Conservation (phyloP, 92 coral and sea anemone genomes). For the Porites cylindrica region DNA sequence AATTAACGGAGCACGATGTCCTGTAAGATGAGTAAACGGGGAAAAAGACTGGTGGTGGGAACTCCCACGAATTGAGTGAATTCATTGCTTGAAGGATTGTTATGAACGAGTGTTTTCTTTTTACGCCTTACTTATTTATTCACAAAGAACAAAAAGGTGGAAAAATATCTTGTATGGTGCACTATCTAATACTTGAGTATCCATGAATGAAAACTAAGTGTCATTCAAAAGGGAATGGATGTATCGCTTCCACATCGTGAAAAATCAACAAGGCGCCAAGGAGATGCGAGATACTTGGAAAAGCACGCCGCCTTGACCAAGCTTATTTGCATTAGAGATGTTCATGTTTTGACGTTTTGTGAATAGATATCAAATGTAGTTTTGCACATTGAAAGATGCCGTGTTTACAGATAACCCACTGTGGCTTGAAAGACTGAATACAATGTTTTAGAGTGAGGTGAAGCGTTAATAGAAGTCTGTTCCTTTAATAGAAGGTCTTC, state of each 20-base stretch:
- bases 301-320: constrained; percentile 22
- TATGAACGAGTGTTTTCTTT: constrained; percentile 71
- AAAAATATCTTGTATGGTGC: constrained; percentile 24
- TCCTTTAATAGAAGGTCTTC: neutral
- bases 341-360: constrained; percentile 41
- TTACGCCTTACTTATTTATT: constrained; percentile 42
- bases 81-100: constrained; percentile 63
- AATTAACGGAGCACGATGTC: constrained; percentile 83
- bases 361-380: constrained; percentile 41
- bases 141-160: constrained; percentile 32
- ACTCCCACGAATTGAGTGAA: constrained; percentile 72
- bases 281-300: neutral
- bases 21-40: constrained; percentile 60
- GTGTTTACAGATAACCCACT: constrained; percentile 42
- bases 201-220: neutral
- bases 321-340: constrained; percentile 35
- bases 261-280: constrained; percentile 20
- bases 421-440: constrained; percentile 36
- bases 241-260: neutral
- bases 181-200: constrained; percentile 24
- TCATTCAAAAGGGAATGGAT: neutral
- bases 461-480: neutral
- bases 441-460: constrained; percentile 13
- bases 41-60: constrained; percentile 80
- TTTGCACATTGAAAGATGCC: constrained; percentile 33